Evolutionary conservation across 1,140 invertebrate species (phyloP).

Genomic region (Condylostylus longicornis): DNA sequence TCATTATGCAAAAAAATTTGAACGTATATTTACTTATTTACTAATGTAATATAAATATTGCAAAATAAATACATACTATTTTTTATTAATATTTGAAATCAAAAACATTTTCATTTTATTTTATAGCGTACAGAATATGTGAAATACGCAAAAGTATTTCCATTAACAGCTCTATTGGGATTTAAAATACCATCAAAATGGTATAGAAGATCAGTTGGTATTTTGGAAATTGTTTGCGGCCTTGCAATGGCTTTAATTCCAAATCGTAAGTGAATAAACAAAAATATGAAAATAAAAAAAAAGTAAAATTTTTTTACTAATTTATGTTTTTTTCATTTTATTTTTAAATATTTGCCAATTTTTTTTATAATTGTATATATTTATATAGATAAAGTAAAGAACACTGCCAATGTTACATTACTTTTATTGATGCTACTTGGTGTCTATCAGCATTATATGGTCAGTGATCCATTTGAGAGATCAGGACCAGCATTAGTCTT

Average conservation of each 20-base stretch:
- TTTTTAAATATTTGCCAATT: background rate
- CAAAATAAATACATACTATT: no score
- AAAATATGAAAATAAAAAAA: background rate
- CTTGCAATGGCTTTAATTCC: constrained; percentile 75
- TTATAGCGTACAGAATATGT: constrained; percentile 92
- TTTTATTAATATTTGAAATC: no score
- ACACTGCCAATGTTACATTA: constrained; percentile 68
- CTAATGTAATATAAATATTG: no score
- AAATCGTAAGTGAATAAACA: constrained; percentile 49
- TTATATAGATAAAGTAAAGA: constrained; percentile 70
- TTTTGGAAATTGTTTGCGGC: constrained; percentile 79
- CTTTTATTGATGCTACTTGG: constrained; percentile 72
- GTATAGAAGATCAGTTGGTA: constrained; percentile 77
- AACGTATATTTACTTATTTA: no score
- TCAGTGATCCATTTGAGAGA: constrained; percentile 83
- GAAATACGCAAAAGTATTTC: constrained; percentile 93
- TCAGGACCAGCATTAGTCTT: constrained; percentile 87
- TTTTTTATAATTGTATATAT: background rate
- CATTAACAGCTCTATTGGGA: constrained; percentile 61
- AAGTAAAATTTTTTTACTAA: no score
- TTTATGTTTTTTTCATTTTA: no score
- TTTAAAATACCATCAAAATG: constrained; percentile 85
- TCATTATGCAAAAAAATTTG: no score
- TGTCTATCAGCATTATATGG: constrained; percentile 83
- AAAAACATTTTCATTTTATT: no score